Evolutionary conservation across 2,888 invertebrate species (phyloP).

Genomic region (Limnephilus rhombicus): DNA sequence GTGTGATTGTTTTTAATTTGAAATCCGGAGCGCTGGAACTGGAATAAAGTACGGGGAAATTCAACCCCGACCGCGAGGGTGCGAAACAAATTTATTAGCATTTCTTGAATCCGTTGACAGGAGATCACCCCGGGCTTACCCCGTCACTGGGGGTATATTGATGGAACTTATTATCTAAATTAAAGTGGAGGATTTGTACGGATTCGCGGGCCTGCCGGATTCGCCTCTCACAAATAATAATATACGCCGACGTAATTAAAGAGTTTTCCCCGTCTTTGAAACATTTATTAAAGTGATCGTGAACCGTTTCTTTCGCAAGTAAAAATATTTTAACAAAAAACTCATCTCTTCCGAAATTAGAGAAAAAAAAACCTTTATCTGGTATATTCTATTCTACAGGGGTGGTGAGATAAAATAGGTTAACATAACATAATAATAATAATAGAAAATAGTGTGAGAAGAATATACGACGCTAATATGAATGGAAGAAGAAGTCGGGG

Average conservation of each 20-base stretch:
- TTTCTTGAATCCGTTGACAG: slow-evolving; percentile 41
- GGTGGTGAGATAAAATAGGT: too few relatives aligned
- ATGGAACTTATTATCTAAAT: slow-evolving; percentile 47
- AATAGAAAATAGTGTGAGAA: too few relatives aligned
- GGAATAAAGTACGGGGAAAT: neutral
- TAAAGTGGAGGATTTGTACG: slow-evolving; percentile 46
- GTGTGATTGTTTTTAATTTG: neutral
- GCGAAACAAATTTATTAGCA: slow-evolving; percentile 40
- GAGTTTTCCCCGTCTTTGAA: slow-evolving; percentile 30
- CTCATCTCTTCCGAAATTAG: neutral
- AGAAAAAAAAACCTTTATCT: too few relatives aligned
- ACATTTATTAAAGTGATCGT: neutral
- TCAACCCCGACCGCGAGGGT: slow-evolving; percentile 22
- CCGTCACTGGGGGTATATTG: slow-evolving; percentile 21
- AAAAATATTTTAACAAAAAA: neutral
- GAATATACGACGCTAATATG: too few relatives aligned
- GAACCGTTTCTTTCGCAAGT: neutral
- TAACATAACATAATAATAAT: too few relatives aligned
- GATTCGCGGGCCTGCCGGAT: slow-evolving; percentile 13
- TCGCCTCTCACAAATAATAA: neutral
- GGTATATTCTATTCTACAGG: too few relatives aligned
- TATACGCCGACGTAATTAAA: slow-evolving; percentile 33
- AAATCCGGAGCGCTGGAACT: neutral
- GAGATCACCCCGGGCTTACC: slow-evolving; percentile 27
- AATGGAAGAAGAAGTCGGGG: too few relatives aligned